phyloP scores from a whole-genome alignment of 2,113 vertebrate species.

The Erythrolamprus reginae region DNA sequence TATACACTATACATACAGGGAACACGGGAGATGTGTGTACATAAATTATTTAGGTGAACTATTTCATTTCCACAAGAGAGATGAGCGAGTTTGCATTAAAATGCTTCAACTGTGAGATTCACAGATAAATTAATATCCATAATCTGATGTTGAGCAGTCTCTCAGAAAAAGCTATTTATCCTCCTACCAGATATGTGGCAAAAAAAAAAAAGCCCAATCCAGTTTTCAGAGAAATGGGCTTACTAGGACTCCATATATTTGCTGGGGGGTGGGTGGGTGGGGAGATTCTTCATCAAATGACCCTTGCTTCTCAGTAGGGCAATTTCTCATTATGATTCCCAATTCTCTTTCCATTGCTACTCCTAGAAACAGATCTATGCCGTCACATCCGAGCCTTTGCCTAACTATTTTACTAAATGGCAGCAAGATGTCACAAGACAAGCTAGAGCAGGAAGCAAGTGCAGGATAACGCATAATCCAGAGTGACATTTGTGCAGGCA shows the following conservation, averaged over 20 bases:
- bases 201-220: slow-evolving; percentile 28
- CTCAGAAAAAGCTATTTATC: slow-evolving; percentile 70
- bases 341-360: slow-evolving; percentile 32
- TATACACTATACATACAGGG: neutral
- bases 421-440: slow-evolving; percentile 11
- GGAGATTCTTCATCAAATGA: slow-evolving; percentile 66
- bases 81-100: slow-evolving; percentile 71
- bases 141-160: slow-evolving; percentile 71
- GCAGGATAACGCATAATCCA: neutral
- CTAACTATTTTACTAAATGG: slow-evolving; percentile 57
- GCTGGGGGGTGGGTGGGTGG: slow-evolving; percentile 72
- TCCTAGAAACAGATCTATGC: slow-evolving; percentile 42
- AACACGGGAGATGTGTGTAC: slow-evolving; percentile 52
- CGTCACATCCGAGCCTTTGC: slow-evolving; percentile 48
- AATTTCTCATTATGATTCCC: slow-evolving; percentile 70
- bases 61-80: slow-evolving; percentile 69
- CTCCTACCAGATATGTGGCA: slow-evolving; percentile 66
- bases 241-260: slow-evolving; percentile 72
- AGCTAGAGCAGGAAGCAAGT: neutral
- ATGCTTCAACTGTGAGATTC: slow-evolving; percentile 75
- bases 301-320: slow-evolving; percentile 63
- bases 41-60: slow-evolving; percentile 75
- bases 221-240: slow-evolving; percentile 68
- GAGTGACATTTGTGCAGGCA: neutral
- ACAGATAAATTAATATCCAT: slow-evolving; percentile 73